A percentile compares a stretch with the other conserved stretches of the same genome.
These are phyloP conservation scores for Drosophila sulfurigaster DNA, from an alignment of 1,140 invertebrate species.

Conservation along the genomic window DNA sequence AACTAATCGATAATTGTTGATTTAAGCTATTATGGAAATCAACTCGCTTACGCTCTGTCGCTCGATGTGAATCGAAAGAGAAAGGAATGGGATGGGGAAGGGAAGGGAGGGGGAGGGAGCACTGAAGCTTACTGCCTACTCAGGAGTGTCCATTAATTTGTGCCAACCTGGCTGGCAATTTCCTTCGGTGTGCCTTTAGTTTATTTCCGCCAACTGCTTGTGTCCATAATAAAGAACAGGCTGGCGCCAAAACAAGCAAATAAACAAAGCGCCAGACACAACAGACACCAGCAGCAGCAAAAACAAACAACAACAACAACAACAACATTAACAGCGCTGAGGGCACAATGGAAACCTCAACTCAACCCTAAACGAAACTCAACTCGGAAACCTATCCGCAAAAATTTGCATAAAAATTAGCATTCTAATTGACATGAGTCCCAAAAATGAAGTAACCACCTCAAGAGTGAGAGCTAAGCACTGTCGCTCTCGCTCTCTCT, in stretches of 20 bases:
- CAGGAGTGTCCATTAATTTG: constrained; percentile 57
- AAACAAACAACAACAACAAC: constrained; percentile 11
- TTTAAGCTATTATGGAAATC: constrained; percentile 31
- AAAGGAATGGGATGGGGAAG: neutral
- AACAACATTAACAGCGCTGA: constrained; percentile 7
- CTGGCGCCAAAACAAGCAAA: constrained; percentile 45
- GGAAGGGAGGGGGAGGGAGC: neutral
- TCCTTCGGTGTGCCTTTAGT: constrained; percentile 63
- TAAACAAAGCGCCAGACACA: constrained; percentile 49
- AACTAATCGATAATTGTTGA: constrained; percentile 28
- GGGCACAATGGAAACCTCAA: constrained; percentile 12
- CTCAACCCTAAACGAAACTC: constrained; percentile 28
- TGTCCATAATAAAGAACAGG: constrained; percentile 63
- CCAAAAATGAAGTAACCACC: constrained; percentile 62
- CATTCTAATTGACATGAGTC: constrained; percentile 78
- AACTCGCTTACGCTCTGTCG: neutral
- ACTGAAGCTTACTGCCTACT: constrained; percentile 16
- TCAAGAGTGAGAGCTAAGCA: constrained; percentile 12
- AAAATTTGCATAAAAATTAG: constrained; percentile 83
- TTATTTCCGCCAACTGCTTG: constrained; percentile 66
- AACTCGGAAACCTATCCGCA: constrained; percentile 55
- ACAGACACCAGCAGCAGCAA: constrained; percentile 13
- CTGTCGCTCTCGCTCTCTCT: neutral
- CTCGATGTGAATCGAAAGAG: neutral
- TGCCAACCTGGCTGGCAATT: constrained; percentile 68